phyloP scores from a whole-genome alignment of 2,113 vertebrate genomes.

The Geococcyx californianus region DNA sequence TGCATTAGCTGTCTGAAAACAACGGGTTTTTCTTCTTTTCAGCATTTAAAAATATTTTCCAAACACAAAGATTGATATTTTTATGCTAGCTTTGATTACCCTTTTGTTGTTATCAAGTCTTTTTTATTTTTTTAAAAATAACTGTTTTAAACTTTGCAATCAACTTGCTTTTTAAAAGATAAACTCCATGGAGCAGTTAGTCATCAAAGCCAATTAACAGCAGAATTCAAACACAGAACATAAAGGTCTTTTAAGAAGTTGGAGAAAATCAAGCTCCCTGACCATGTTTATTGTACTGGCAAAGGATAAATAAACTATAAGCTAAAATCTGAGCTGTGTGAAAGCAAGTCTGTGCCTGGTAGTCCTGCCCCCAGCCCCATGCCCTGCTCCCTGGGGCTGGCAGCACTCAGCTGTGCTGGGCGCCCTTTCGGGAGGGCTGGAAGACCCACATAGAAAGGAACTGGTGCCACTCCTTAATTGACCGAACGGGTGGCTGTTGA shows the following conservation, averaged over 20 bases:
- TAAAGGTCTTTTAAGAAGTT: slow-evolving; percentile 38
- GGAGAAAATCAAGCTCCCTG: slow-evolving; percentile 38
- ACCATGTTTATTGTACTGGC: slow-evolving; percentile 9
- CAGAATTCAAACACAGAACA: slow-evolving; percentile 50
- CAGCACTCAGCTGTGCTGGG: not conserved
- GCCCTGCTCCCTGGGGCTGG: not conserved
- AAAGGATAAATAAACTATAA: slow-evolving; percentile 22
- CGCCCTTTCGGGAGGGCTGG: not conserved
- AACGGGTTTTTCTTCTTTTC: slow-evolving; percentile 67
- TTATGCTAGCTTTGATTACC: slow-evolving; percentile 61
- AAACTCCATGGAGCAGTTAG: slow-evolving; percentile 33
- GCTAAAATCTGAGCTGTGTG: slow-evolving; percentile 1
- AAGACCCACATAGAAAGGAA: not conserved
- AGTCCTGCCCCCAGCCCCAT: not conserved
- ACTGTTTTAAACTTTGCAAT: slow-evolving; percentile 30
- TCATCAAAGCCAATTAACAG: slow-evolving; percentile 49
- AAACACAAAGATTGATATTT: slow-evolving; percentile 72
- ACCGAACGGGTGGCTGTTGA: not conserved
- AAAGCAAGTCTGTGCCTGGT: not conserved
- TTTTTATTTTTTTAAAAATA: not conserved
- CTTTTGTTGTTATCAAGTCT: slow-evolving; percentile 31
- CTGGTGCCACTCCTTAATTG: not conserved
- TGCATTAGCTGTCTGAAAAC: slow-evolving; percentile 82
- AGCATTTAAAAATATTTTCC: slow-evolving; percentile 72
- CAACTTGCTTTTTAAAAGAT: slow-evolving; percentile 5